Conservation (phyloP, 2,888 invertebrate genomes). For the Cyaniris semiargus region DNA sequence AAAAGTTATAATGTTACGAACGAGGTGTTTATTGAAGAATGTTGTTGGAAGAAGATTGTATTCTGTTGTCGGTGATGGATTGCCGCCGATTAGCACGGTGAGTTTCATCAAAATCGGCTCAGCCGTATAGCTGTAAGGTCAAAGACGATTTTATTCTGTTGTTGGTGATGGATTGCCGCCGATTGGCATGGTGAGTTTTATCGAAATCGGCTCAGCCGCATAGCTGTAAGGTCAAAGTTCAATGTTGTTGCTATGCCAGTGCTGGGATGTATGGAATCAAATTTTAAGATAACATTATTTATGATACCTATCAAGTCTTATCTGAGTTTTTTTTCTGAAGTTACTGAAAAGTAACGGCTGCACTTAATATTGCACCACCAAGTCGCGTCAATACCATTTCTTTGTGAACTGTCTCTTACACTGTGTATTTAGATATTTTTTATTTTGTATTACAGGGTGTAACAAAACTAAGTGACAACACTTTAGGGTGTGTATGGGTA, state of each 20-base stretch:
- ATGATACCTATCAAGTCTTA: no score
- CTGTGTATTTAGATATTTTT: no score
- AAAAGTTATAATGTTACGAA: slow-evolving; percentile 3
- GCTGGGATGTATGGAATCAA: no score
- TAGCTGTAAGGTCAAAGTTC: not conserved
- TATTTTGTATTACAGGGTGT: no score
- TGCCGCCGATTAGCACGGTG: slow-evolving; percentile 2
- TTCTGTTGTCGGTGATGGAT: slow-evolving; percentile 6
- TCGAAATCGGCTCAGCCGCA: not conserved
- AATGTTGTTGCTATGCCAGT: not conserved
- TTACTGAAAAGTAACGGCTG: no score
- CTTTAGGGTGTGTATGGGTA: no score
- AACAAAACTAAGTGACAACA: no score
- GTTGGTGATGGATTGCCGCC: slow-evolving; percentile 3
- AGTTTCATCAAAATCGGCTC: not conserved
- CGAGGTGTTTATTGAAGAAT: not conserved
- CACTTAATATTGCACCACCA: no score
- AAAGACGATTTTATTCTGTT: not conserved
- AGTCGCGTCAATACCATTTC: no score
- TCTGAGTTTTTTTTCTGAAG: no score
- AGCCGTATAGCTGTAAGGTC: not conserved
- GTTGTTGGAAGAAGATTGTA: not conserved
- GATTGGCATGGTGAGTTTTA: not conserved
- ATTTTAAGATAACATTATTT: no score
- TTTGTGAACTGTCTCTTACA: no score